Evolutionary conservation across 2,797 vertebrate genomes (phyloP).

Genomic region (Alosa sapidissima): DNA sequence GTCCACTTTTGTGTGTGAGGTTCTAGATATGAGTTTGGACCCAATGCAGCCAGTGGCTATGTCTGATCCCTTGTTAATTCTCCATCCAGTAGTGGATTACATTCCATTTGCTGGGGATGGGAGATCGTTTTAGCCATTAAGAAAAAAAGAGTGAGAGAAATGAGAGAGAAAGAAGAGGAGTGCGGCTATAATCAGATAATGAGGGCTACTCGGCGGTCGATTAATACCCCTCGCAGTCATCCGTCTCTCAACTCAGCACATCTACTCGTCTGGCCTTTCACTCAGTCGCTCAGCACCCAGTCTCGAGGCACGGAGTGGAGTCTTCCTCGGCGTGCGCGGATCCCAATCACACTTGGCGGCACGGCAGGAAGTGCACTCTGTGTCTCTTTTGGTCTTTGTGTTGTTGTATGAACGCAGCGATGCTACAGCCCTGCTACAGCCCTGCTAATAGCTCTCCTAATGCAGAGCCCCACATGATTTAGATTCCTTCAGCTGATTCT

Average conservation of each 20-base stretch:
- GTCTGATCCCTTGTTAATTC: conserved; percentile 48
- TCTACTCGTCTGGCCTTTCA: conserved; percentile 37
- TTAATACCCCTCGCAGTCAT: conserved; percentile 51
- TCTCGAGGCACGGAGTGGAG: neutral
- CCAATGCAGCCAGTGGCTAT: conserved; percentile 40
- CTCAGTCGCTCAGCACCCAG: conserved; percentile 3
- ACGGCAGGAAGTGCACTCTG: neutral
- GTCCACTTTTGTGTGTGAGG: conserved; percentile 32
- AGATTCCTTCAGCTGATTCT: neutral
- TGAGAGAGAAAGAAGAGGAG: conserved; percentile 31
- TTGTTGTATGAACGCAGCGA: neutral
- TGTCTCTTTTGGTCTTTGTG: neutral
- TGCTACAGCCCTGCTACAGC: neutral
- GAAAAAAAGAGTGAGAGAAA: conserved; percentile 26
- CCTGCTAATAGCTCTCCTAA: neutral
- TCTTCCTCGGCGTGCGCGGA: neutral
- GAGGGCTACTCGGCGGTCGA: conserved; percentile 46
- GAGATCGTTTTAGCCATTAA: conserved; percentile 52
- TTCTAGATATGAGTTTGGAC: conserved; percentile 39
- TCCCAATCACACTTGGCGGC: conserved; percentile 1
- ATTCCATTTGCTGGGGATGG: conserved; percentile 42
- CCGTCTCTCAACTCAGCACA: conserved; percentile 41
- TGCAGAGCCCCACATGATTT: neutral
- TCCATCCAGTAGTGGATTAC: conserved; percentile 52
- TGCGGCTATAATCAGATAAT: conserved; percentile 52